Percentiles rank a stretch among this genome's conserved stretches.
phyloP scores from a whole-genome alignment of 2,888 invertebrate genomes.

The Aelia acuminata region DNA sequence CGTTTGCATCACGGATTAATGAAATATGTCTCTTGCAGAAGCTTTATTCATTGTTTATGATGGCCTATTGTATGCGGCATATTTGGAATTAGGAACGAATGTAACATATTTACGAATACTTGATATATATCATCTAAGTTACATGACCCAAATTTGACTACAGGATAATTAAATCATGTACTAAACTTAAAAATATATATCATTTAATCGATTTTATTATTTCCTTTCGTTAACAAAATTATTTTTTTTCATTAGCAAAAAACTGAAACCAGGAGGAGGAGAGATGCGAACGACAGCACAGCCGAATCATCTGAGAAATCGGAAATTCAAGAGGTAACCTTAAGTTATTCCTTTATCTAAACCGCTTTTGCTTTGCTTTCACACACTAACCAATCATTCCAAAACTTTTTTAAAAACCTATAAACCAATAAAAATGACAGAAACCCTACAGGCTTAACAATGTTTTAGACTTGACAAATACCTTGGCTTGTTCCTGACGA shows the following conservation, averaged over 20 bases:
- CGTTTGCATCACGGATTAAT: background rate
- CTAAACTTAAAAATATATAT: too few relatives aligned
- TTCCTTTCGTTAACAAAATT: too few relatives aligned
- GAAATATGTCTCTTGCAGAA: constrained; percentile 21
- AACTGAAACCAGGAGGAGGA: constrained; percentile 64
- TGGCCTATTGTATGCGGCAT: background rate
- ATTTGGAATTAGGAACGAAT: background rate
- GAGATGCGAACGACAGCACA: constrained; percentile 62
- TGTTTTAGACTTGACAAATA: background rate
- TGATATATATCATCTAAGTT: background rate
- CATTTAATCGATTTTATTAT: too few relatives aligned
- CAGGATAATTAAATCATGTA: background rate
- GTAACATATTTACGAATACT: background rate
- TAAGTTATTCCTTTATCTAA: background rate
- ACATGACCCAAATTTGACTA: background rate
- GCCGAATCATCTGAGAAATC: constrained; percentile 63
- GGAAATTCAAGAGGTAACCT: constrained; percentile 66
- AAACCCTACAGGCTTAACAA: background rate
- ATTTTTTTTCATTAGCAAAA: constrained; percentile 54
- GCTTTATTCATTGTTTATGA: constrained; percentile 18
- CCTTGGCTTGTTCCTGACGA: background rate
- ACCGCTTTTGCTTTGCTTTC: constrained; percentile 53
- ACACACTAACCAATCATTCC: background rate
- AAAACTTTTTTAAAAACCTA: background rate
- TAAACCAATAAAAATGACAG: background rate